Percentiles rank a stretch among this genome's conserved stretches.
These are phyloP conservation scores for Omphaloscelis lunosa DNA, from an alignment of 2,888 invertebrate genomes.

Conservation along the genomic window DNA sequence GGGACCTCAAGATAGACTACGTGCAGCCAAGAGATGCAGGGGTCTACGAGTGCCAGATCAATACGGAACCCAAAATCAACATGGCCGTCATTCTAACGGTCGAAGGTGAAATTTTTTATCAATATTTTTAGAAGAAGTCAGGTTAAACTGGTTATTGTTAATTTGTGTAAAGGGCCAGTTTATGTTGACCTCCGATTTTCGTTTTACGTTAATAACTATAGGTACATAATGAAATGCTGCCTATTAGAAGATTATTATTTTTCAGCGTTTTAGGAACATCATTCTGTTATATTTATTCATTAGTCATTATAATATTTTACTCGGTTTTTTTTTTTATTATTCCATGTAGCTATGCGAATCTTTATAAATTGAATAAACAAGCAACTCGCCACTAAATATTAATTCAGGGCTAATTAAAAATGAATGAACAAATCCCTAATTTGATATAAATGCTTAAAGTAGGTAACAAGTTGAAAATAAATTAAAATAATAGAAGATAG, in stretches of 20 bases:
- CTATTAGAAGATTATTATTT: conserved; percentile 5
- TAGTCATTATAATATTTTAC: neutral
- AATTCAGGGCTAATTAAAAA: neutral
- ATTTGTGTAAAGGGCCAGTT: neutral
- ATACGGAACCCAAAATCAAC: conserved; percentile 97
- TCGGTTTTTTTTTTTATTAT: neutral
- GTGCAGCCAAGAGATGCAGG: conserved; percentile 96
- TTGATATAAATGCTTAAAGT: conserved; percentile 4
- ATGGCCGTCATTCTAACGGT: conserved; percentile 95
- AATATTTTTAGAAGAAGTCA: conserved; percentile 8
- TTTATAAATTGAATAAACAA: neutral
- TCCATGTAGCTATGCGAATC: neutral
- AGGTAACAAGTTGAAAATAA: conserved; percentile 4
- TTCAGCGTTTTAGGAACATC: neutral
- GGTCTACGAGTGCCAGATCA: conserved; percentile 97
- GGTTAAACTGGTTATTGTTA: neutral
- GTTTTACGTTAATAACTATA: conserved; percentile 1
- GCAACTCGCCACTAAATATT: neutral
- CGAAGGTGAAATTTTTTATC: conserved; percentile 92
- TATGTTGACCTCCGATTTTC: conserved; percentile 9
- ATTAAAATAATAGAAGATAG: conserved; percentile 1
- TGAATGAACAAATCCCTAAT: neutral
- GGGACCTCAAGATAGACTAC: conserved; percentile 96
- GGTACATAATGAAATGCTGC: neutral
- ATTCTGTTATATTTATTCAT: conserved; percentile 6